Conservation (phyloP, 2,797 vertebrate species). For the Philypnodon macrostomus region DNA sequence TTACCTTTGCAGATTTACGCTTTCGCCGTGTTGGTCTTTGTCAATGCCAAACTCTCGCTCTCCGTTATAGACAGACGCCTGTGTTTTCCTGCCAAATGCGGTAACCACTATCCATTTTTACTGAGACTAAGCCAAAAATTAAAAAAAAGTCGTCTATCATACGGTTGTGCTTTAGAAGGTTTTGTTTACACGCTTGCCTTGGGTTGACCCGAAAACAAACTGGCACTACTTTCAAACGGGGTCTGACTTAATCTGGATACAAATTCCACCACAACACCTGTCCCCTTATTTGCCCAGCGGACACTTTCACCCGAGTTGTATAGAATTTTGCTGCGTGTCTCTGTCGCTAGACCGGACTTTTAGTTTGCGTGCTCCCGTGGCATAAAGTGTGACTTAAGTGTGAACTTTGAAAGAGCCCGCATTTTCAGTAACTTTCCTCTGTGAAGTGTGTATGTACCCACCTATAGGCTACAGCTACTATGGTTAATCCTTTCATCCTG, state of each 20-base stretch:
- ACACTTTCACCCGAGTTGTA: conserved; percentile 41
- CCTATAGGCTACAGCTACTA: conserved; percentile 2
- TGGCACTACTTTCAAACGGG: background rate
- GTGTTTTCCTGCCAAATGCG: conserved; percentile 34
- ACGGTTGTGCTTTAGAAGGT: background rate
- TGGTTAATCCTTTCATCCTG: conserved; percentile 37
- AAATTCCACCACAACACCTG: conserved; percentile 44
- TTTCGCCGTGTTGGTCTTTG: conserved; percentile 20
- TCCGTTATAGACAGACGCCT: conserved; percentile 58
- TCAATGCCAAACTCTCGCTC: conserved; percentile 31
- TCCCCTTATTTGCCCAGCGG: conserved; percentile 16
- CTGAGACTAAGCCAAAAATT: too few relatives aligned
- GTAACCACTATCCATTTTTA: too few relatives aligned
- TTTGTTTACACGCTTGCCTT: background rate
- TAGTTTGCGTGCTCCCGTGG: too few relatives aligned
- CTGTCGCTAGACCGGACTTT: background rate
- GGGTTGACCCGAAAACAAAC: conserved; percentile 1
- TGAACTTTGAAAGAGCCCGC: conserved; percentile 26
- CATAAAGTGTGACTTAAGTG: background rate
- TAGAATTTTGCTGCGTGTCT: background rate
- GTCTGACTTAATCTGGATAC: conserved; percentile 25
- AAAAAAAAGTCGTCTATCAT: rapidly evolving
- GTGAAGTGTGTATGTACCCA: background rate
- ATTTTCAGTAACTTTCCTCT: background rate
- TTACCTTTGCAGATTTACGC: background rate